A percentile compares a stretch with the other conserved stretches of the same genome.
These are phyloP conservation scores for Anaspis maculata DNA, from an alignment of 2,888 invertebrate genomes.

Conservation along the genomic window DNA sequence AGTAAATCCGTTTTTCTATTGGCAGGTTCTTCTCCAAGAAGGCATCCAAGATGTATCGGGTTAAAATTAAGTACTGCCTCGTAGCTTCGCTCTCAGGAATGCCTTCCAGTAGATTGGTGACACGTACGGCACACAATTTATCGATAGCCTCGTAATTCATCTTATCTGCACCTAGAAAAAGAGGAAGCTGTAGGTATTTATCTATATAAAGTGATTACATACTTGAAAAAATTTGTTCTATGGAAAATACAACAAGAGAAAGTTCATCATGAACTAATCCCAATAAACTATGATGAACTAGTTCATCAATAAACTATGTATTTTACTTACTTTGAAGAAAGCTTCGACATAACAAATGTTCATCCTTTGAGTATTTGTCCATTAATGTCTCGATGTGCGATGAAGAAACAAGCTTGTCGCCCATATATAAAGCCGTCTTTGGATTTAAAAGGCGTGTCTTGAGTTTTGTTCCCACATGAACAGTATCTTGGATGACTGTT, in stretches of 20 bases:
- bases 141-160: constrained; percentile 11
- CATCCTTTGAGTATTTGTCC: constrained; percentile 5
- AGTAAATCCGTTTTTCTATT: constrained; percentile 4
- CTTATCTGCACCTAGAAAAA: constrained; percentile 6
- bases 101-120: constrained; percentile 2
- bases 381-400: constrained; percentile 3
- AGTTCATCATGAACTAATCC: too few relatives aligned
- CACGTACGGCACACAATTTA: constrained; percentile 1
- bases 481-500: background rate
- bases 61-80: constrained; percentile 4
- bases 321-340: constrained; percentile 4
- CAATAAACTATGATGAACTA: too few relatives aligned
- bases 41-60: constrained; percentile 5
- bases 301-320: too few relatives aligned
- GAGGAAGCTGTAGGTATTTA: too few relatives aligned
- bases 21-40: constrained; percentile 6
- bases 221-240: too few relatives aligned
- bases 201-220: too few relatives aligned
- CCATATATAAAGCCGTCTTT: background rate
- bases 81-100: constrained; percentile 3
- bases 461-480: constrained; percentile 4
- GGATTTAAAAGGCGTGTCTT: constrained; percentile 3
- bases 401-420: background rate
- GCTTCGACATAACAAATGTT: constrained; percentile 2
- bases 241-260: too few relatives aligned